Percentiles rank a stretch among this genome's conserved stretches.
These are phyloP conservation scores for Mastomys coucha DNA, from an alignment of 2,113 vertebrate genomes.

Conservation along the genomic window DNA sequence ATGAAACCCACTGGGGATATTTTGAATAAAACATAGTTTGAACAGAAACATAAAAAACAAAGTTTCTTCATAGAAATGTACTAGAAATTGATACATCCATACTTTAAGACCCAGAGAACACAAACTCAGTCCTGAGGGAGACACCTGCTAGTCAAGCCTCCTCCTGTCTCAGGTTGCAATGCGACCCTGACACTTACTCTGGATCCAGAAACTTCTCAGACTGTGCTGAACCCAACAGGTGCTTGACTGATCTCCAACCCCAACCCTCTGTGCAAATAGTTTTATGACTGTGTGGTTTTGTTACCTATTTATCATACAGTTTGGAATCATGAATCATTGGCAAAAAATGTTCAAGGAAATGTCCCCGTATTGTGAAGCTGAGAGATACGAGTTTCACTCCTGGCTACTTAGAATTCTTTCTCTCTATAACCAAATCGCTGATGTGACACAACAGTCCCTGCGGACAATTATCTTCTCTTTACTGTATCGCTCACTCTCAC, in stretches of 20 bases:
- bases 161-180: too few relatives aligned
- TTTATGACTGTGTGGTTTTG: background rate
- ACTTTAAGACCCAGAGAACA: background rate
- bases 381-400: background rate
- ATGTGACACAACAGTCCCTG: background rate
- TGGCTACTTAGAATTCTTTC: background rate
- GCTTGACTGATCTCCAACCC: background rate
- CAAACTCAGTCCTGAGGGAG: background rate
- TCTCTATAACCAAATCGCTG: background rate
- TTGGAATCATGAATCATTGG: background rate
- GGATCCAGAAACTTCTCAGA: background rate
- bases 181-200: background rate
- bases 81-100: background rate
- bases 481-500: accelerated
- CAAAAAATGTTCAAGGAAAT: constrained; percentile 28
- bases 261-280: background rate
- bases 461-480: background rate
- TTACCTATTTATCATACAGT: background rate
- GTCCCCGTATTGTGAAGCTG: background rate
- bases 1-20: background rate
- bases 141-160: accelerated
- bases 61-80: background rate
- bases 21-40: constrained; percentile 19
- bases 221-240: background rate
- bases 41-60: background rate